These are phyloP conservation scores for Dasypolia templi DNA, from an alignment of 2,888 invertebrate species.

Conservation along the genomic window DNA sequence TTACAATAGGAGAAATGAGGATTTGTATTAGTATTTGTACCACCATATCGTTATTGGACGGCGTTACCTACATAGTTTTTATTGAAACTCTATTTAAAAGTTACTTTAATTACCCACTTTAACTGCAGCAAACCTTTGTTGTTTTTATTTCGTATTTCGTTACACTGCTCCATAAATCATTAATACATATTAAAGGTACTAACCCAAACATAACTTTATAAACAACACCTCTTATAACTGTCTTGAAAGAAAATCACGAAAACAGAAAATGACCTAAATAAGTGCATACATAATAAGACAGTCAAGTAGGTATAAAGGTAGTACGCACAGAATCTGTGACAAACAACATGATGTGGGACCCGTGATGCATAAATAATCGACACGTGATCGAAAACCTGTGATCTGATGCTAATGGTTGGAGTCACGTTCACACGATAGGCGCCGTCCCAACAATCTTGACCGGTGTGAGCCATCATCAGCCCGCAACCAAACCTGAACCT, in stretches of 20 bases:
- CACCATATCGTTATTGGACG: constrained; percentile 10
- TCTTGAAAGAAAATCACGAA: constrained; percentile 28
- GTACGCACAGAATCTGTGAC: constrained; percentile 50
- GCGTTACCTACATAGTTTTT: background rate
- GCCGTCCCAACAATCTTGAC: constrained; percentile 65
- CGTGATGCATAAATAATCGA: constrained; percentile 59
- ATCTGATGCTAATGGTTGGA: constrained; percentile 60
- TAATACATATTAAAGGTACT: background rate
- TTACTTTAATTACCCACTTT: background rate
- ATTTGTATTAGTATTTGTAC: constrained; percentile 27
- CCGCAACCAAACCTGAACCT: too few relatives aligned
- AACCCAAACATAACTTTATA: constrained; percentile 16
- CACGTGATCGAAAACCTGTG: constrained; percentile 61
- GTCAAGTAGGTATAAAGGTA: constrained; percentile 31
- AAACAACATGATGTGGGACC: constrained; percentile 44
- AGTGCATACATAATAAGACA: constrained; percentile 47
- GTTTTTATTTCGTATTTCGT: constrained; percentile 2
- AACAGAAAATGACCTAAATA: constrained; percentile 46
- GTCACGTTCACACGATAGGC: constrained; percentile 68
- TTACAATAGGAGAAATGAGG: constrained; percentile 39
- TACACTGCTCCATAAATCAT: background rate
- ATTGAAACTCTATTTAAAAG: background rate
- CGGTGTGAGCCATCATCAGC: constrained; percentile 30
- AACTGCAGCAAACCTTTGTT: background rate
- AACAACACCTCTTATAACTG: constrained; percentile 9